Conservation (phyloP, 2,113 vertebrate genomes). For the Eublepharis macularius region DNA sequence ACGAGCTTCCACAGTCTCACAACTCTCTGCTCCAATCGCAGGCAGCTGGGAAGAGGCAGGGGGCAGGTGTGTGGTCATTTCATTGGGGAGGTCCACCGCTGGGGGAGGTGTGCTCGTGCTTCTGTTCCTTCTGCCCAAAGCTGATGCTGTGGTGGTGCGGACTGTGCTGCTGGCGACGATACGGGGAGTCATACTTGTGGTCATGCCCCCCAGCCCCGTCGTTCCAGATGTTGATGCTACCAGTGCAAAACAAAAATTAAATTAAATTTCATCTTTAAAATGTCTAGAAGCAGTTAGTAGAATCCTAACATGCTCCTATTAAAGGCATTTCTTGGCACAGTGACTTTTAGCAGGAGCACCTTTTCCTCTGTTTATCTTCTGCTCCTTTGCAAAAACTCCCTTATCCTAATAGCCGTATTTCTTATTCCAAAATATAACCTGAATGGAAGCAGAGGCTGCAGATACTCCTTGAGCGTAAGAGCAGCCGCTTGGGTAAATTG, state of each 20-base stretch:
- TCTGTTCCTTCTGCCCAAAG: slow-evolving; percentile 71
- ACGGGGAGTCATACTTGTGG: slow-evolving; percentile 78
- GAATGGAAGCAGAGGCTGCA: background rate
- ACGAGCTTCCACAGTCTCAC: slow-evolving; percentile 83
- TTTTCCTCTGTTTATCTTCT: too few species aligned
- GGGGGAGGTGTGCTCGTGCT: slow-evolving; percentile 77
- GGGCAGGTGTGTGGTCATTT: slow-evolving; percentile 70
- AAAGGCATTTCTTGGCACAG: background rate
- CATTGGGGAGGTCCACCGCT: slow-evolving; percentile 65
- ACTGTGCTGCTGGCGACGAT: slow-evolving; percentile 67
- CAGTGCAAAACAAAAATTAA: slow-evolving; percentile 62
- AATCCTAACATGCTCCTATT: background rate
- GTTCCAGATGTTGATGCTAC: slow-evolving; percentile 84
- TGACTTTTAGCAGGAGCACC: background rate
- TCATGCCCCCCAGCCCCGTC: slow-evolving; percentile 82
- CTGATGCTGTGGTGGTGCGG: slow-evolving; percentile 75
- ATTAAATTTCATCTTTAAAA: background rate
- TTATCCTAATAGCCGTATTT: too few species aligned
- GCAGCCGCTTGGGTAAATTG: background rate
- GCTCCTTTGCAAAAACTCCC: background rate
- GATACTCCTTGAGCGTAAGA: background rate
- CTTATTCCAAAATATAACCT: background rate
- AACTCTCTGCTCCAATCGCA: slow-evolving; percentile 82
- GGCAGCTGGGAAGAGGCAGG: slow-evolving; percentile 86
- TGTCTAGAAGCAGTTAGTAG: background rate